Percentiles rank a stretch among this genome's conserved stretches.
phyloP scores from a whole-genome alignment of 2,797 vertebrate genomes.

The Cyclopterus lumpus region DNA sequence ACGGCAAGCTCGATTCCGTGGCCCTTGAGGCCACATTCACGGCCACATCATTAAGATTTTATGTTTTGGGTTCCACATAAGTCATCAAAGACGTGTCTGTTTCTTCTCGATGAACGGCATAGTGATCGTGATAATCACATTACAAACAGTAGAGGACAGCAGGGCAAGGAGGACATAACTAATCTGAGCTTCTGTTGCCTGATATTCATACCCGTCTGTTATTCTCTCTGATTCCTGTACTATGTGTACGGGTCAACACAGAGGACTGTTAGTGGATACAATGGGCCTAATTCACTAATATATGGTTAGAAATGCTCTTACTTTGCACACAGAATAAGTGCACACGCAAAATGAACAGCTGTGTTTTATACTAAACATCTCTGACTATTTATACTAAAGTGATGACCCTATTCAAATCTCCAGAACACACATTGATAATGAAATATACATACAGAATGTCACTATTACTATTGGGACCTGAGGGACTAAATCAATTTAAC shows the following conservation, averaged over 20 bases:
- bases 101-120: slow-evolving; percentile 7
- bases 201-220: slow-evolving; percentile 10
- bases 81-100: not conserved
- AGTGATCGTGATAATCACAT: not conserved
- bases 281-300: too few relatives aligned
- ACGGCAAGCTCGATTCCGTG: not conserved
- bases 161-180: not conserved
- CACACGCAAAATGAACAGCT: too few relatives aligned
- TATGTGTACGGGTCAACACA: not conserved
- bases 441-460: not conserved
- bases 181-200: not conserved
- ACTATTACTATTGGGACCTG: not conserved
- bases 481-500: not conserved
- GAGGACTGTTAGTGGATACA: slow-evolving; percentile 8
- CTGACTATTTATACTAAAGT: too few relatives aligned
- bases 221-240: not conserved
- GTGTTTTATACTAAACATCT: too few relatives aligned
- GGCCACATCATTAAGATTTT: slow-evolving; percentile 1
- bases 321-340: too few relatives aligned
- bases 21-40: not conserved
- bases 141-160: slow-evolving; percentile 5
- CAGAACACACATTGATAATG: too few relatives aligned
- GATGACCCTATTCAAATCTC: too few relatives aligned
- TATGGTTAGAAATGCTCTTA: too few relatives aligned
- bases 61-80: not conserved